A percentile compares a stretch with the other conserved stretches of the same genome.
phyloP scores from a whole-genome alignment of 2,888 invertebrate genomes.

The Siphlonurus alternatus region DNA sequence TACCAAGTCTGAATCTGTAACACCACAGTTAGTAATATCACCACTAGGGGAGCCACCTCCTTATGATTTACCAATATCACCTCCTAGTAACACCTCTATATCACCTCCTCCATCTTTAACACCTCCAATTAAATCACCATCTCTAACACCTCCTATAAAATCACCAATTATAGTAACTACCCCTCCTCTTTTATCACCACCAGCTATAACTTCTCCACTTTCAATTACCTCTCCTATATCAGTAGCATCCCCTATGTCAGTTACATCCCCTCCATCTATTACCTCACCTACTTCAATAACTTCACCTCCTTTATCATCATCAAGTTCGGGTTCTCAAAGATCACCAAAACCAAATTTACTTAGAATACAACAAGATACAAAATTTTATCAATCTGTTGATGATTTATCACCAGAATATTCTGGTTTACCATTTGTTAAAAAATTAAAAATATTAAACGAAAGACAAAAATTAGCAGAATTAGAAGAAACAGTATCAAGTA shows the following conservation, averaged over 20 bases:
- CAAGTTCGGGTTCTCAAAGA: not conserved
- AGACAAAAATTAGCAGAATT: conserved; percentile 70
- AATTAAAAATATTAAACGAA: conserved; percentile 74
- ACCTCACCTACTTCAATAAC: not conserved
- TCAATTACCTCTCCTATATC: not conserved
- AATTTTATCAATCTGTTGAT: conserved; percentile 56
- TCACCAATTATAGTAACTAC: no score
- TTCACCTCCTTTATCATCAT: not conserved
- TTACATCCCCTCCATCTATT: conserved; percentile 8
- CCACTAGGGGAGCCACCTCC: not conserved
- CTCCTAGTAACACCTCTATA: no score
- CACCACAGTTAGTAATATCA: not conserved
- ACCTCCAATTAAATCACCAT: conserved; percentile 4
- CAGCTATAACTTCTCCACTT: not conserved
- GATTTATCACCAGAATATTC: conserved; percentile 77
- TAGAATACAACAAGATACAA: conserved; percentile 12
- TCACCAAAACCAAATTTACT: conserved; percentile 13
- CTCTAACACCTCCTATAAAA: not conserved
- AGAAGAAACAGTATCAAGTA: conserved; percentile 39
- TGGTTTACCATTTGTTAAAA: conserved; percentile 72
- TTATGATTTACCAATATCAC: not conserved
- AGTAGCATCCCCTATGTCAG: conserved; percentile 10
- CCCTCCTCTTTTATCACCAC: no score
- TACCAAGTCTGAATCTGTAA: not conserved
- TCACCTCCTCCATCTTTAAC: conserved; percentile 6